Percentiles rank a stretch among this genome's conserved stretches.
These are phyloP conservation scores for Acanthosepion lycidas DNA, from an alignment of 2,888 invertebrate genomes.

Conservation along the genomic window DNA sequence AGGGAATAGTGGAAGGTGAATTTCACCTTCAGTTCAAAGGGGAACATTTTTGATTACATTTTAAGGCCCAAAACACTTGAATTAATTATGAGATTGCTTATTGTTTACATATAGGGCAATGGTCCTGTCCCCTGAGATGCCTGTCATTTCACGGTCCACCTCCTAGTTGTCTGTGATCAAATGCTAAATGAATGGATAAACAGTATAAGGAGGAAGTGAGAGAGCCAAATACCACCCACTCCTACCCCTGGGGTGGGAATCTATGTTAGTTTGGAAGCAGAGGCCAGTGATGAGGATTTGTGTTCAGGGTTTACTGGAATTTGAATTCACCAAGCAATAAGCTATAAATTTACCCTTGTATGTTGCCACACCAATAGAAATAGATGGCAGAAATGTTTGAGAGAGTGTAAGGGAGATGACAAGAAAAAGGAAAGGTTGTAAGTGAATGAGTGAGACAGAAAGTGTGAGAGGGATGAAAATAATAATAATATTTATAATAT, in stretches of 20 bases:
- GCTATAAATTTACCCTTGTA: neutral
- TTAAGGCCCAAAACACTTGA: neutral
- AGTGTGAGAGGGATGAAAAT: too few species aligned
- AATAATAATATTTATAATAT: too few species aligned
- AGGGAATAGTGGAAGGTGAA: too few species aligned
- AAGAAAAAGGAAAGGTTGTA: neutral
- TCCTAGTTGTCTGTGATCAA: neutral
- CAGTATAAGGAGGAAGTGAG: neutral
- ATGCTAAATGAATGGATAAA: neutral
- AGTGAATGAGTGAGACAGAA: constrained; percentile 9
- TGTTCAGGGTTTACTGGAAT: neutral
- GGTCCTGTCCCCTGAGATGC: neutral
- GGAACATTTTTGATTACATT: neutral
- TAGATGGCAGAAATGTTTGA: neutral
- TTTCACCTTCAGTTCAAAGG: neutral
- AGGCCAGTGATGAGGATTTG: neutral
- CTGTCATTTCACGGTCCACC: neutral
- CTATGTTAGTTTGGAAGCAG: neutral
- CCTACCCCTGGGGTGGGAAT: neutral
- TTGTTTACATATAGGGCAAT: neutral
- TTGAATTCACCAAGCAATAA: neutral
- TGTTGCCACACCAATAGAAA: neutral
- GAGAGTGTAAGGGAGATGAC: neutral
- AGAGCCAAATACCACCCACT: neutral
- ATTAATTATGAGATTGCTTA: constrained; percentile 21